Conservation (phyloP, 2,113 vertebrate genomes). For the Neofelis nebulosa region DNA sequence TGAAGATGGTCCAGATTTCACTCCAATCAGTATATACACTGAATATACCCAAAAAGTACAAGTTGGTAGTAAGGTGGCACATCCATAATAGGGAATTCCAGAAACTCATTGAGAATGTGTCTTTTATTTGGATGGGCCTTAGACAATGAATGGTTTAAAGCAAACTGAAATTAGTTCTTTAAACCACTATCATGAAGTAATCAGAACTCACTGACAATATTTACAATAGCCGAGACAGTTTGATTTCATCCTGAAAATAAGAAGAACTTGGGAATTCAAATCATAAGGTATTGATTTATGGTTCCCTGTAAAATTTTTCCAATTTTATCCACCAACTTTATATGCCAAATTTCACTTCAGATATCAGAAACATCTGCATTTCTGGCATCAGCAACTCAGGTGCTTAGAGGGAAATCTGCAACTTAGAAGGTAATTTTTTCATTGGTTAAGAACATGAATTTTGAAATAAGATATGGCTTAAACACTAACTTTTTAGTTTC, state of each 20-base stretch:
- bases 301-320: neutral
- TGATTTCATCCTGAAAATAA: constrained; percentile 34
- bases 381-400: neutral
- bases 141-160: neutral
- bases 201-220: neutral
- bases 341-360: neutral
- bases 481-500: neutral
- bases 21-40: neutral
- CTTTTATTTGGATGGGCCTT: neutral
- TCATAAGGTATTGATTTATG: neutral
- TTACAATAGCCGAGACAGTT: neutral
- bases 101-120: neutral
- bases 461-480: neutral
- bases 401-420: neutral
- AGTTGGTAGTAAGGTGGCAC: neutral
- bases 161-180: neutral
- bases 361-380: neutral
- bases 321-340: neutral
- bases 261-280: neutral
- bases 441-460: neutral
- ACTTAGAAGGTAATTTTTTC: neutral
- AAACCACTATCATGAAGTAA: neutral
- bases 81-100: neutral
- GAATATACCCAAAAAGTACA: neutral
- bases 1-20: neutral